These are phyloP conservation scores for Rafetus swinhoei DNA, from an alignment of 2,113 vertebrate genomes.

Conservation along the genomic window DNA sequence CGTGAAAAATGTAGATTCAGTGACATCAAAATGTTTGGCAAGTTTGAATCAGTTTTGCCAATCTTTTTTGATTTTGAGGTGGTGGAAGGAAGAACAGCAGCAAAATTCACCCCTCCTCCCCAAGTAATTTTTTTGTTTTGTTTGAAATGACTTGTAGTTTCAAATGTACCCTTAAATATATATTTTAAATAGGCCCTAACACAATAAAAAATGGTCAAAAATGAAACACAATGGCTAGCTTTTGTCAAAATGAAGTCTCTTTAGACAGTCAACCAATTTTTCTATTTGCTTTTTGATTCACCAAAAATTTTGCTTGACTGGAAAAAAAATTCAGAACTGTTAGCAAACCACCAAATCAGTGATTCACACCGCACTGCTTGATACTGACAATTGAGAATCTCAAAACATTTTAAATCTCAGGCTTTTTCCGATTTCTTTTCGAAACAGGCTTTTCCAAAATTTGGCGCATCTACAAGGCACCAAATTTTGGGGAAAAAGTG, in stretches of 20 bases:
- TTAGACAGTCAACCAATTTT: neutral
- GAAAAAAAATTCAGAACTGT: neutral
- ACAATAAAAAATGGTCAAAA: neutral
- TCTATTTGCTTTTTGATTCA: neutral
- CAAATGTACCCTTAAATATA: neutral
- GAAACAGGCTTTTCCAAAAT: too few relatives aligned
- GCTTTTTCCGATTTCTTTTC: too few relatives aligned
- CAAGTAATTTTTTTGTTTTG: neutral
- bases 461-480: too few relatives aligned
- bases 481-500: too few relatives aligned
- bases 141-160: neutral
- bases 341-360: neutral
- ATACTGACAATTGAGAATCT: neutral
- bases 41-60: neutral
- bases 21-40: neutral
- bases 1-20: neutral
- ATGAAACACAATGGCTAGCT: neutral
- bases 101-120: neutral
- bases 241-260: neutral
- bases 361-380: neutral
- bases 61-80: neutral
- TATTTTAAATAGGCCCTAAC: neutral
- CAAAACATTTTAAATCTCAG: neutral
- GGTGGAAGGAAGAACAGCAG: neutral
- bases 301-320: neutral